Base-by-base conservation (phyloP, 2,113 vertebrate genomes). In the Cercocebus atys region DNA sequence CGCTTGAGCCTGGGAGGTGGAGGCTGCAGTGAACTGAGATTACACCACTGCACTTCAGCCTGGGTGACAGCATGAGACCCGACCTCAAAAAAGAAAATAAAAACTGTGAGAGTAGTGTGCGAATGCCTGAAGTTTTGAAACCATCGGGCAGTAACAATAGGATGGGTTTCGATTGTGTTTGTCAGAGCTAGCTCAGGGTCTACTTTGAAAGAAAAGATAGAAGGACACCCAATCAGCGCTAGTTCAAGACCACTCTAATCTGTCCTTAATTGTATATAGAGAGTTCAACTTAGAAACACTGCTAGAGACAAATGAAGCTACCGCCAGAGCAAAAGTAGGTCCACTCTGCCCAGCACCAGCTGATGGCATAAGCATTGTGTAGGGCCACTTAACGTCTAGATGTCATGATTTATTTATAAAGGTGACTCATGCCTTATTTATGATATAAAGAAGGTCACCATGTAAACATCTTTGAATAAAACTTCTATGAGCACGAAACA, bases 371-470 rank as follows among this genome's bases (percentile, higher is more conserved):
- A 75, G 17, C 18, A 43, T 3, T 2, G 30, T 20, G 6, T 40
- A 14, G 43, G 50, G 35, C 30, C 35, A 9, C 75, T 38, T 40
- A 55, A 59, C 8, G 50, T 47, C 25, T 25, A 45, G 61, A n/a
- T 55, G 38, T 83, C 40, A 52, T 79, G 40, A 6, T 59, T 95
- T 35, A 68, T 75, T 93, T 73, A 92, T 90, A 75, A 96, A 80
- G 55, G 57, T 68, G 61, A 89, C 66, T 61, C 66, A 79, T 47
- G 17, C 2, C 27, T 96, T 68, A 70, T 68, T 90, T 88, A 91
- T n/a, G 45, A 47, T 43, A 27, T 30, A 32, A 30, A 73, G 72
- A 89, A 76, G 22, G 85, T 52, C 57, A 81, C 23, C 1, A 4
- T 40, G 38, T 40, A 89, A 93, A 75, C 32, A 50, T 75, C 66